These are phyloP conservation scores for Dastarcus helophoroides DNA, from an alignment of 2,888 invertebrate species.

Conservation along the genomic window DNA sequence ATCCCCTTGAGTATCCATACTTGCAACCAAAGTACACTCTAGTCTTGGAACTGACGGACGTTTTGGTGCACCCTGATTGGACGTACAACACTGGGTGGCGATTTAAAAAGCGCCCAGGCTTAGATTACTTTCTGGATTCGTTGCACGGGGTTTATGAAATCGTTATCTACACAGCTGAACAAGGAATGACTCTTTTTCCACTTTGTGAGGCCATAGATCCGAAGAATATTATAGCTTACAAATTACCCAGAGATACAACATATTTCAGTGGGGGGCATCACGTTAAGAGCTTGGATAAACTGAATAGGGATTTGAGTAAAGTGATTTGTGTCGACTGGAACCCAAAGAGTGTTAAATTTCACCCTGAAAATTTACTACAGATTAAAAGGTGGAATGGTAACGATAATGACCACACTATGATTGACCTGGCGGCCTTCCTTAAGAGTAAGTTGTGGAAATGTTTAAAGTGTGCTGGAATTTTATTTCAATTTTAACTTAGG, in stretches of 20 bases:
- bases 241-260: conserved; percentile 79
- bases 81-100: conserved; percentile 97
- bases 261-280: conserved; percentile 90
- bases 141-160: conserved; percentile 69
- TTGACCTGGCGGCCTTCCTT: conserved; percentile 67
- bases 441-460: conserved; percentile 25
- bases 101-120: conserved; percentile 92
- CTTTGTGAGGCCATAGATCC: conserved; percentile 89
- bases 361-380: conserved; percentile 78
- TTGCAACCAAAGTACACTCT: conserved; percentile 94
- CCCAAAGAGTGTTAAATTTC: conserved; percentile 69
- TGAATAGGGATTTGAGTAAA: conserved; percentile 74
- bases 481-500: conserved; percentile 47
- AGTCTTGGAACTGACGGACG: conserved; percentile 89
- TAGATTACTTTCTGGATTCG: conserved; percentile 36
- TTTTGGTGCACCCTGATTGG: conserved; percentile 97
- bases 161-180: conserved; percentile 92
- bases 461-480: neutral
- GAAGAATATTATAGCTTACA: conserved; percentile 76
- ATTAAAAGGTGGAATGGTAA: conserved; percentile 87
- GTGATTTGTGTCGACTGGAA: conserved; percentile 97
- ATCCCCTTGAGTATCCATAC: conserved; percentile 82
- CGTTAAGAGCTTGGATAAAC: conserved; percentile 77
- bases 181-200: conserved; percentile 89
- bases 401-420: conserved; percentile 77